Conservation (phyloP, 2,888 invertebrate genomes). For the Sinopyrophorus schimmeli region DNA sequence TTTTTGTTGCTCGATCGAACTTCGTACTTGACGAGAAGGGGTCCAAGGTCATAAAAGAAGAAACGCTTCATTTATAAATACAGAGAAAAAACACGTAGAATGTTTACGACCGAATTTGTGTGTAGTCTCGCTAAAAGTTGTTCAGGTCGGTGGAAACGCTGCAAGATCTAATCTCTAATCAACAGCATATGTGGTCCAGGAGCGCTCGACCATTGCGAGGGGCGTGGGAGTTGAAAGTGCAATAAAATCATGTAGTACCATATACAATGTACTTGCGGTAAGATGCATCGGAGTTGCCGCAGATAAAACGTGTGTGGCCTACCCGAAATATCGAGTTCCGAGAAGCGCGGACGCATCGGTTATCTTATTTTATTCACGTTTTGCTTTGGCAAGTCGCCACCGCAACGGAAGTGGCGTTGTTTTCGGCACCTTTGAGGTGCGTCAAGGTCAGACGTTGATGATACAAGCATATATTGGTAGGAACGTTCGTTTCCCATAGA, state of each 20-base stretch:
- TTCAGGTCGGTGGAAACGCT: conserved; percentile 30
- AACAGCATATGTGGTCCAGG: conserved; percentile 21
- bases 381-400: conserved; percentile 41
- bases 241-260: conserved; percentile 8
- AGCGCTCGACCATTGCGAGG: conserved; percentile 13
- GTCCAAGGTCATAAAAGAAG: conserved; percentile 20
- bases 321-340: conserved; percentile 36
- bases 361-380: conserved; percentile 39
- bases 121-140: conserved; percentile 31
- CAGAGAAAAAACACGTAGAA: conserved; percentile 28
- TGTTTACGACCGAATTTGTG: conserved; percentile 34
- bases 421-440: conserved; percentile 38
- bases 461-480: conserved; percentile 18
- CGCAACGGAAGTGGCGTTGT: conserved; percentile 40
- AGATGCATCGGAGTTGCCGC: conserved; percentile 21
- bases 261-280: conserved; percentile 10
- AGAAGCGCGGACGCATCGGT: conserved; percentile 37
- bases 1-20: no score
- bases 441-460: conserved; percentile 33
- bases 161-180: conserved; percentile 34
- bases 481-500: conserved; percentile 14
- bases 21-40: conserved; percentile 22
- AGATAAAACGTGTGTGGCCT: conserved; percentile 36
- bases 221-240: neutral
- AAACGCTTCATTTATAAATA: conserved; percentile 20